Base-by-base conservation (phyloP, 2,797 vertebrate species). In the Mustela erminea region DNA sequence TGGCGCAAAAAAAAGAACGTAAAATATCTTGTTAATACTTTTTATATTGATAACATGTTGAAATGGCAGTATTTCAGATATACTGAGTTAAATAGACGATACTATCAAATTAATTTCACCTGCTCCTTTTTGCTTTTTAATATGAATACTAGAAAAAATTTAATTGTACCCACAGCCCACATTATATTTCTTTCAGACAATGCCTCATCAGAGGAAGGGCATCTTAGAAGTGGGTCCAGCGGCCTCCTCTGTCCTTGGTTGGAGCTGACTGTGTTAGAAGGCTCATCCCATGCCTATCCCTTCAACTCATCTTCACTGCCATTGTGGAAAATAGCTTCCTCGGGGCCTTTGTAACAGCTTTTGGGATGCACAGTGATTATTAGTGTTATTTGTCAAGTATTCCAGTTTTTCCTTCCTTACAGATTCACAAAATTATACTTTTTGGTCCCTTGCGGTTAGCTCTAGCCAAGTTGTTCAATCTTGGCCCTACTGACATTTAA, bases 1-100 rank as follows among this genome's bases (percentile, higher is more conserved):
- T 8, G 32, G 17, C 3, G 2, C 27, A 11, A 2, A 32, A 35
- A 77, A 54, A 60, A 10, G 52, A 32, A 5, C 11, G 7, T 46
- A 70, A 90, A 80, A 23, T 3, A 66, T 7, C 54, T 74, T 43
- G 4, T 13, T 49, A 64, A 41, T 23, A 64, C 85, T 89, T 52
- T 95, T 82, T 49, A 68, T 12, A 70, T 2, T 52, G 64, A 58
- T 52, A 41, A 66, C 25, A 56, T 83, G 60, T 29, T 64, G n/a
- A 88, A 95, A 60, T 64, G 43, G 54, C 13, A 92, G 49, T 81
- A n/a, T 83, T 87, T 95, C 78, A 14, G n/a, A 54, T 52, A 52
- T 13, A 46, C 0, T 13, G 62, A 60, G 74, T 15, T 23, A 62
- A 60, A 75, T 12, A 91, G 49, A 38, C 35, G n/a, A 70, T 21